Percentiles rank a stretch among this genome's conserved stretches.
These are phyloP conservation scores for Sebastolobus altivelis DNA, from an alignment of 2,797 vertebrate genomes.

Conservation along the genomic window DNA sequence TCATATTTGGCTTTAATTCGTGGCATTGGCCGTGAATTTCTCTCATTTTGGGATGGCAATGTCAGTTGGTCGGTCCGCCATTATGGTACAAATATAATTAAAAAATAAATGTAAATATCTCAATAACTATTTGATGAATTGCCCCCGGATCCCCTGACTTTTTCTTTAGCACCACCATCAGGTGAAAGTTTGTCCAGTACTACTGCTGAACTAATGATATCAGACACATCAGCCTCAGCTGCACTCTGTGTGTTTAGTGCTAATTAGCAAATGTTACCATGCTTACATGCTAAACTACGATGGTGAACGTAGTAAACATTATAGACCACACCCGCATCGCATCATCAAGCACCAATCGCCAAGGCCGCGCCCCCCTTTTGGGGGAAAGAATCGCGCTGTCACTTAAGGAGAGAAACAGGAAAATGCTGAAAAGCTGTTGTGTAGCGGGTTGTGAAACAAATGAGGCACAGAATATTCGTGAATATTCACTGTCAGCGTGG, in stretches of 20 bases:
- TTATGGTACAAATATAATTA: background rate
- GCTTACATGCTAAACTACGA: background rate
- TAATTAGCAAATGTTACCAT: background rate
- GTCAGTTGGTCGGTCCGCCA: background rate
- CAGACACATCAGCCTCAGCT: background rate
- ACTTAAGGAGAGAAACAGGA: background rate
- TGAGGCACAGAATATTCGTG: accelerated
- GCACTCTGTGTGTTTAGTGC: background rate
- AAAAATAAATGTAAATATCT: background rate
- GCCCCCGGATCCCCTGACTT: background rate
- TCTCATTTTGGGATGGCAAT: background rate
- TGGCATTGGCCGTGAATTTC: background rate
- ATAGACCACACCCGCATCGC: background rate
- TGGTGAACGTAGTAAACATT: background rate
- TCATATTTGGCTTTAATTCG: background rate
- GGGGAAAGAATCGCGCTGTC: background rate
- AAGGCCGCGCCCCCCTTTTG: background rate
- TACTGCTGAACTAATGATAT: background rate
- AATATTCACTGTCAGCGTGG: background rate
- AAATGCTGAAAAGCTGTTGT: background rate
- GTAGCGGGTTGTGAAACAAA: background rate
- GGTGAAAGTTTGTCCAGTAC: background rate
- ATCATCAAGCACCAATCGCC: background rate
- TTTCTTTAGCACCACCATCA: background rate
- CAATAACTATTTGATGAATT: background rate